Conservation (phyloP, 2,797 vertebrate genomes). For the Sebastes oblongus region DNA sequence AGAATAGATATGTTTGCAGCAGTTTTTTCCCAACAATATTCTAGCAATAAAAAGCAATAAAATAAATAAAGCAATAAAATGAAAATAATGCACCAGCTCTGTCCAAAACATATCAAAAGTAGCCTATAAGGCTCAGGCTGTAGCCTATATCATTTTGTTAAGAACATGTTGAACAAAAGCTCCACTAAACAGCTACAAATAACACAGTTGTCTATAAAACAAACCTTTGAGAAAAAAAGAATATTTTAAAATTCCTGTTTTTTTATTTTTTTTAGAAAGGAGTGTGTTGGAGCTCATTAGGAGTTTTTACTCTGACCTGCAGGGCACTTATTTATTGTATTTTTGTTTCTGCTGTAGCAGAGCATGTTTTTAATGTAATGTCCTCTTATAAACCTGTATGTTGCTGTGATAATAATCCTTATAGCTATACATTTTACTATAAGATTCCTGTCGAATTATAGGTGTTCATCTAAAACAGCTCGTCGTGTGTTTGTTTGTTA, state of each 20-base stretch:
- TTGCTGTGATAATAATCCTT: not conserved
- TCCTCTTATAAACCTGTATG: not conserved
- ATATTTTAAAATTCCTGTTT: not conserved
- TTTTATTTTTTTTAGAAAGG: accelerated
- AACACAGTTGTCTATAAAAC: no score
- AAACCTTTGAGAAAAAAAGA: not conserved
- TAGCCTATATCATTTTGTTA: not conserved
- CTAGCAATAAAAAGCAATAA: not conserved
- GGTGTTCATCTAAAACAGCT: not conserved
- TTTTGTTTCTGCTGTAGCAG: not conserved
- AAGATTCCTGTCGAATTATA: not conserved
- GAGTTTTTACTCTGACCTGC: slow-evolving; percentile 7
- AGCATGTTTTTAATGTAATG: not conserved
- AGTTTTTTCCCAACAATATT: not conserved
- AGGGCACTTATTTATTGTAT: not conserved
- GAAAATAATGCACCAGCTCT: not conserved
- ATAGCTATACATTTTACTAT: not conserved
- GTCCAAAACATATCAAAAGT: not conserved
- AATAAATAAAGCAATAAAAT: not conserved
- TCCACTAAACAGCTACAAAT: not conserved
- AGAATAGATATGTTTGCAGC: not conserved
- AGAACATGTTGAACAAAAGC: not conserved
- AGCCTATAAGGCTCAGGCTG: not conserved
- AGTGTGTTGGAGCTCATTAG: not conserved
- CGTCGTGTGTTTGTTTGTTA: not conserved